Conservation (phyloP, 64 coral and sea anemone species). For the Porites australiensis region DNA sequence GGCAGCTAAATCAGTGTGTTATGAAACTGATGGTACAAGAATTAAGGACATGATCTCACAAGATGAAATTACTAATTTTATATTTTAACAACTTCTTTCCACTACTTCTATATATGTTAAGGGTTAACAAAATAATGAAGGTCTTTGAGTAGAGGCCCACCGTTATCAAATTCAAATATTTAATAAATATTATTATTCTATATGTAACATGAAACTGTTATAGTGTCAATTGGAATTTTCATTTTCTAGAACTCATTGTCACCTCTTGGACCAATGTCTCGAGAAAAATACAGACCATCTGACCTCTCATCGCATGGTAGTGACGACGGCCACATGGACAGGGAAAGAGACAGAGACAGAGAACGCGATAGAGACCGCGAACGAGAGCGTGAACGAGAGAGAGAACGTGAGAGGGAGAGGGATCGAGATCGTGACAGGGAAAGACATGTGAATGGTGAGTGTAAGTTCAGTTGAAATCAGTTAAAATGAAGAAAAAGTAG, state of each 20-base stretch:
- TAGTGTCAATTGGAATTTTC: neutral
- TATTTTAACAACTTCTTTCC: too few species aligned
- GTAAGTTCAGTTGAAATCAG: neutral
- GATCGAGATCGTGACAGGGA: constrained; percentile 84
- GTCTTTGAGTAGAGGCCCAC: too few species aligned
- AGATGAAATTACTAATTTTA: too few species aligned
- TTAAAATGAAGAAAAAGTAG: too few species aligned
- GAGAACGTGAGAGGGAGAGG: constrained; percentile 81
- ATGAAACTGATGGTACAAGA: too few species aligned
- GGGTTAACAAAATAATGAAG: too few species aligned
- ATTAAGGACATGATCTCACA: too few species aligned
- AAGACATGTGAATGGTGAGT: constrained; percentile 93
- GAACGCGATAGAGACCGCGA: constrained; percentile 54
- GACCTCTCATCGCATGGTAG: constrained; percentile 82
- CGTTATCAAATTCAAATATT: too few species aligned
- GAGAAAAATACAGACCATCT: constrained; percentile 81
- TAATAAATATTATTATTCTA: neutral
- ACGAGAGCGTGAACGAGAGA: constrained; percentile 52
- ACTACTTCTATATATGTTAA: too few species aligned
- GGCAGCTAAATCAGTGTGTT: too few species aligned
- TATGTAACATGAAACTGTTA: too few species aligned
- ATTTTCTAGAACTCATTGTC: constrained; percentile 89
- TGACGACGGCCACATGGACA: constrained; percentile 76
- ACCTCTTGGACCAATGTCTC: constrained; percentile 80
- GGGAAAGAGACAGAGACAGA: constrained; percentile 36